phyloP scores from a whole-genome alignment of 2,113 vertebrate species.

The Empidonax traillii region DNA sequence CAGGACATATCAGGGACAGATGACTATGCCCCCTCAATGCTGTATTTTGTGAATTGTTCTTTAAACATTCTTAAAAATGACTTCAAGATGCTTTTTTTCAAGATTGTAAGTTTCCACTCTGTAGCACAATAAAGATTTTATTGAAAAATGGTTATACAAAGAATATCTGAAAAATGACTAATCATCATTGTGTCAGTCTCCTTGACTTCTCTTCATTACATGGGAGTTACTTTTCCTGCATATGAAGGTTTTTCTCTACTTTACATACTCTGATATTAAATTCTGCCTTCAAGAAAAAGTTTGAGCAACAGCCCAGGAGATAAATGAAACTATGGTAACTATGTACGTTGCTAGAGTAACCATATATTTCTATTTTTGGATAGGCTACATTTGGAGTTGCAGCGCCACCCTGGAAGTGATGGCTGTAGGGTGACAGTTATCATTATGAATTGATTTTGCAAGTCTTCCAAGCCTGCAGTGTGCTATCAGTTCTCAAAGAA shows the following conservation, averaged over 20 bases:
- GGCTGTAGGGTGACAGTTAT: not conserved
- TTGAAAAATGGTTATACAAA: not conserved
- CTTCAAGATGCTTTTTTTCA: not conserved
- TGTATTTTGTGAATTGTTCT: not conserved
- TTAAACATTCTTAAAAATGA: accelerated
- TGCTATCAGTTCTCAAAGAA: not conserved
- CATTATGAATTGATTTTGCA: not conserved
- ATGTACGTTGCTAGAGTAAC: not conserved
- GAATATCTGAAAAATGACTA: not conserved
- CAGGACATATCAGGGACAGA: not conserved
- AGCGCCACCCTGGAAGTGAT: not conserved
- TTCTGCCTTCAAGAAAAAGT: not conserved
- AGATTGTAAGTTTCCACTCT: not conserved
- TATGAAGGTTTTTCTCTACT: not conserved
- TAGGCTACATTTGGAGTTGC: not conserved
- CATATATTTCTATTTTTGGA: not conserved
- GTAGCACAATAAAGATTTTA: not conserved
- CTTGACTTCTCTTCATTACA: not conserved
- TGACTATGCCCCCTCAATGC: accelerated
- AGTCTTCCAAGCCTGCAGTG: not conserved
- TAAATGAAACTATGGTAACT: not conserved
- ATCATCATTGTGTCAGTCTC: not conserved
- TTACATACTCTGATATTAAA: not conserved
- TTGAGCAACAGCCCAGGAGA: not conserved
- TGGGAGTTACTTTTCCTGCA: not conserved